Base-by-base conservation (phyloP, 2,113 vertebrate genomes). In the Campylorhamphus procurvoides region DNA sequence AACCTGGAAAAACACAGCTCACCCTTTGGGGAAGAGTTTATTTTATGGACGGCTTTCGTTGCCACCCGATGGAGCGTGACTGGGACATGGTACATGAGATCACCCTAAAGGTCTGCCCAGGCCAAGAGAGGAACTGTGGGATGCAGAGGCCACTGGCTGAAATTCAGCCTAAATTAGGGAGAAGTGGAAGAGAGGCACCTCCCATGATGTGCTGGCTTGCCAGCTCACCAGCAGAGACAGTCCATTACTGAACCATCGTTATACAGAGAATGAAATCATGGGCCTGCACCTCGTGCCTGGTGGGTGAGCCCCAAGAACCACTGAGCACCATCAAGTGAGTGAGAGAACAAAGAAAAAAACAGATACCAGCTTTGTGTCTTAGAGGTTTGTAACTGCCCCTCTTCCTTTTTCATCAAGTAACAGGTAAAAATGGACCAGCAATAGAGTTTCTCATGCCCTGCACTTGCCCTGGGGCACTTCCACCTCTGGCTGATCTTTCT, bases 1-100 rank as follows among this genome's bases (percentile, higher is more conserved):
- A 95, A 89, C 81, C 88, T 77, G 81, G 72, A 79, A 69, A 90
- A 97, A 90, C 73, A 79, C 5, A 2, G 72, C 90, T 93, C 52
- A 52, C 49, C 68, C 90, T 93, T 66, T 68, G 68, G 86, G 74
- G 56, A 90, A 73, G 39, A 80, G 50, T 28, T 7, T n/a, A 24
- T 89, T 86, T 95, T 74, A 90, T 18, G 71, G 72, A 42, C 44
- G 59, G 86, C 44, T 68, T 86, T 72, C 55, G 33, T 18, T 62
- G 29, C 53, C 27, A 9, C n/a, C 14, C 81, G 84, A 27, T 18
- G 42, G 77, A 84, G 19, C 25, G 3, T 23, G 55, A 35, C 19
- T 49, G 80, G 78, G 84, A 81, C 60, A 55, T 19, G 69, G 76
- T 44, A 49, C 33, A 24, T 1, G 6, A 78, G 79, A 63, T 20